These are phyloP conservation scores for Cosmorhoe ocellata DNA, from an alignment of 2,888 invertebrate species.

Conservation along the genomic window DNA sequence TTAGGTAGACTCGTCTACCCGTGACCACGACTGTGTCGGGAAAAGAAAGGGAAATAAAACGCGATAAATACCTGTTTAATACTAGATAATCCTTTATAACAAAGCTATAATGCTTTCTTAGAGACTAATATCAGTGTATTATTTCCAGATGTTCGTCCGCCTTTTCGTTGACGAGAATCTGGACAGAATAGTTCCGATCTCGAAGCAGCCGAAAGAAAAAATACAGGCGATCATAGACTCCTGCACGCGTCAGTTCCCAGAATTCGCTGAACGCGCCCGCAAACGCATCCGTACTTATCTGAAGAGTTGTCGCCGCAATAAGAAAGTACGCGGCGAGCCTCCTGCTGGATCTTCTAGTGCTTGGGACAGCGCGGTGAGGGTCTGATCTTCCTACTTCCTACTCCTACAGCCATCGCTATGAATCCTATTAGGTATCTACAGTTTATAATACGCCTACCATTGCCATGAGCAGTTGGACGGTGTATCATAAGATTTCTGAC, in stretches of 20 bases:
- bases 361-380: slow-evolving; percentile 94
- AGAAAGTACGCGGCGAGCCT: slow-evolving; percentile 92
- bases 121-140: too few relatives aligned
- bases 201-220: slow-evolving; percentile 98
- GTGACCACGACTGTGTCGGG: too few relatives aligned
- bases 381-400: slow-evolving; percentile 54
- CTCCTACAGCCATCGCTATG: too few relatives aligned
- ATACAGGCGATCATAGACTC: slow-evolving; percentile 98
- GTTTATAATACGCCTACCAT: too few relatives aligned
- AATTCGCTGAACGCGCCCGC: slow-evolving; percentile 96
- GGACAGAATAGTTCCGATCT: slow-evolving; percentile 97
- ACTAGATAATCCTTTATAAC: too few relatives aligned
- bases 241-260: slow-evolving; percentile 97
- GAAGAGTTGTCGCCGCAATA: slow-evolving; percentile 97
- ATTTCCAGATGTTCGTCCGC: slow-evolving; percentile 95
- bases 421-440: too few relatives aligned
- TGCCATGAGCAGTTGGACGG: too few relatives aligned
- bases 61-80: too few relatives aligned
- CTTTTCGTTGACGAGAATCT: slow-evolving; percentile 98
- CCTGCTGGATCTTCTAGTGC: slow-evolving; percentile 79
- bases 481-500: too few relatives aligned
- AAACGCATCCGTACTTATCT: slow-evolving; percentile 97
- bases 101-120: too few relatives aligned
- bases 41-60: too few relatives aligned
- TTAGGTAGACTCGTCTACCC: too few relatives aligned